Evolutionary conservation across 1,140 invertebrate genomes (phyloP), one percentile per base, ranked within the genome.

Genomic region (Asobara japonica): DNA sequence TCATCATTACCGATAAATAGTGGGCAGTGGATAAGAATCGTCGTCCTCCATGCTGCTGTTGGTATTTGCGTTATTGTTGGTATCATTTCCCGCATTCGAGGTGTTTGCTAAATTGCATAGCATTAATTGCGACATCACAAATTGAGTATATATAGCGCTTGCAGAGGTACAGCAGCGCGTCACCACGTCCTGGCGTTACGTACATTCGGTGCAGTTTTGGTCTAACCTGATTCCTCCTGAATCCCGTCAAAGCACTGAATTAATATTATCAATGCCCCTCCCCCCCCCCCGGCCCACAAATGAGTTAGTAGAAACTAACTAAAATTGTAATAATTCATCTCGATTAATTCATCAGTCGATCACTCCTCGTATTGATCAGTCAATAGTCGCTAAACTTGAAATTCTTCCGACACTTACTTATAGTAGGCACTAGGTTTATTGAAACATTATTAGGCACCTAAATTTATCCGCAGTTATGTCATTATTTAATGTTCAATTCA

Each of bases 1-100:
- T n/a, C 3, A 56, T 16, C 86, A n/a, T 89, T 90, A 94, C 93
- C 93, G 92, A 90, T 94, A 94, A 88, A 94, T 94, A 73, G 93
- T 94, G 69, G 91, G 91, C 86, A 93, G 91, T 84, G 92, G 89
- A 87, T 92, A 93, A 82, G 92, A 93, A 87, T 94, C 93, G 81
- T 94, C 92, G 72, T 87, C 86, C 76, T 87, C 86, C 80, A 87
- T 84, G 72, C 85, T 88, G 89, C 92, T 94, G 81, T 91, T 91
- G 83, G 91, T 93, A 86, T 93, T 92, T 72, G 91, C 91, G 85
- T 91, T 92, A 84, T 91, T 92, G 83, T 92, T 91, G 76, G 88
- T 90, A 84, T 91, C 90, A 85, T 91, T 91, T 83, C 85, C 87
- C 79, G 89, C 83, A 80, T 84, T 80, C 76, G 84, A 82, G 65